Conservation (phyloP, 1,140 invertebrate genomes). For the Drosophila orena region DNA sequence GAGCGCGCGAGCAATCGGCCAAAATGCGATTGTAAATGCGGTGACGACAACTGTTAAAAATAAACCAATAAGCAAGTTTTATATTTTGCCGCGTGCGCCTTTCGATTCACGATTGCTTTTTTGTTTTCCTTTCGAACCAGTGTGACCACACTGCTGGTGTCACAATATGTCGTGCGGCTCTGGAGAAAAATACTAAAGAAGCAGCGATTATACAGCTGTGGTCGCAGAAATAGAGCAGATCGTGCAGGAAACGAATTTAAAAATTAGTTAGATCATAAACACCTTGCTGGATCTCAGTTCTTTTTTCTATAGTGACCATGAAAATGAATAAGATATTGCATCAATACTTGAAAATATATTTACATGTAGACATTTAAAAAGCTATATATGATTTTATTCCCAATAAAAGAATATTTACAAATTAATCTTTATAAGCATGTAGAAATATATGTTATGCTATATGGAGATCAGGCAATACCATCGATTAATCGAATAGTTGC, state of each 20-base stretch:
- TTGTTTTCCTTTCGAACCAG: constrained; percentile 49
- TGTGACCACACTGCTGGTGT: constrained; percentile 5
- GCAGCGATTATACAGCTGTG: neutral
- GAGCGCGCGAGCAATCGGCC: constrained; percentile 29
- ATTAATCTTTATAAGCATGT: too few species aligned
- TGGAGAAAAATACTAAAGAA: neutral
- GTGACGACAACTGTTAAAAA: constrained; percentile 81
- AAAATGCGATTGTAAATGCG: constrained; percentile 41
- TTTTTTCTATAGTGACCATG: too few species aligned
- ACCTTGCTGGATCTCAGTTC: too few species aligned
- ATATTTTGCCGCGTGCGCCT: constrained; percentile 60
- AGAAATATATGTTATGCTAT: too few species aligned
- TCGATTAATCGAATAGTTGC: constrained; percentile 11
- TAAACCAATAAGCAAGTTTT: constrained; percentile 71
- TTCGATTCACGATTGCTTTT: constrained; percentile 48
- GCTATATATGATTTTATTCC: too few species aligned
- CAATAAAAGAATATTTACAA: too few species aligned
- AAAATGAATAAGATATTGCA: too few species aligned
- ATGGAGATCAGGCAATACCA: neutral
- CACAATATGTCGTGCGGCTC: neutral
- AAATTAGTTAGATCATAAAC: too few species aligned
- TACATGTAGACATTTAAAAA: too few species aligned
- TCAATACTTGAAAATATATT: too few species aligned
- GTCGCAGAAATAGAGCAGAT: neutral
- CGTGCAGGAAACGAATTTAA: too few species aligned